Base-by-base conservation (phyloP, 2,797 vertebrate species). In the Danio aesculapii region DNA sequence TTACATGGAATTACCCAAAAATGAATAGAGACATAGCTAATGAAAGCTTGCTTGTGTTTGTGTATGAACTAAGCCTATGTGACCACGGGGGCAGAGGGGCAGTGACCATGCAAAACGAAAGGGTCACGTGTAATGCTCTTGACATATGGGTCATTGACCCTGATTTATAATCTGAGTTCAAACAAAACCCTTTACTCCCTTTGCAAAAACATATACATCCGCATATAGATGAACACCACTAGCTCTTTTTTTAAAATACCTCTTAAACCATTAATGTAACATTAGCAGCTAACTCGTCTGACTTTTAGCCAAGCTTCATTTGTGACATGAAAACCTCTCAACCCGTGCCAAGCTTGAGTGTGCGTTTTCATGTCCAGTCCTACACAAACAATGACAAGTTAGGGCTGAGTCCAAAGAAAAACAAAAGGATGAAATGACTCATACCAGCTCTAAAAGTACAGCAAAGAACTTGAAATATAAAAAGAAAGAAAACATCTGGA, bases 361-460 rank as follows among this genome's bases (percentile, higher is more conserved):
- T 50, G 14, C 43, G 43, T 58, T 17, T 77, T 71, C 10, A 63
- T 13, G 49, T 58, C 7, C 43, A 71, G 16, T 49, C 52, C 21
- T 41, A 69, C 9, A 47, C 43, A 75, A 69, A 81, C 44, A 75
- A 70, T 77, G 39, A 52, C 58, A 66, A 57, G 58, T 14, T 11
- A 68, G 86, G 84, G 87, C 12, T 88, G 88, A 90, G 86, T 81
- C 89, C 81, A 77, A 74, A 83, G 81, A 86, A 83, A 72, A 83
- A 79, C 16, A 59, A 57, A 83, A 77, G 30, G 6, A 68, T 69
- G 44, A 61, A 79, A 64, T 85, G 75, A 83, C 70, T 83, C 81
- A 81, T 46, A 39, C 75, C 78, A 59, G 41, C 62, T 30, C 14
- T 66, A 75, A 72, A 84, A 58, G 46, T 50, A 67, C 59, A 44